These are phyloP conservation scores for Echiichthys vipera DNA, from an alignment of 2,797 vertebrate species.

Conservation along the genomic window DNA sequence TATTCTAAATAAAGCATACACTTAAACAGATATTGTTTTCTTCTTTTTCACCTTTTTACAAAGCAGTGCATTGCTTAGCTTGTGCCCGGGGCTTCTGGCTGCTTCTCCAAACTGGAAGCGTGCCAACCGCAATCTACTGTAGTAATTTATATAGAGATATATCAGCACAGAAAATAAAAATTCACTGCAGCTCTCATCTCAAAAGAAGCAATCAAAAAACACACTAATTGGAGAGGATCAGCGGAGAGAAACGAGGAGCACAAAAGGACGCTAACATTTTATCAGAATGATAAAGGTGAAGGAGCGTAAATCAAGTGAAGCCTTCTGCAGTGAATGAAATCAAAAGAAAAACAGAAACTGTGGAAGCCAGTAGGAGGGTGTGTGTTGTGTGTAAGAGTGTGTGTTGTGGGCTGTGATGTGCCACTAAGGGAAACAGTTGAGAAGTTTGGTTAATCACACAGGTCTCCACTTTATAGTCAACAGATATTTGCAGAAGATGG, in stretches of 20 bases:
- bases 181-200: background rate
- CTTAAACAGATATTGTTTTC: too few species aligned
- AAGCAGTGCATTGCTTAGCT: too few species aligned
- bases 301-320: constrained; percentile 59
- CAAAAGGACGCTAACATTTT: constrained; percentile 41
- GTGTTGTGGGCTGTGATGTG: constrained; percentile 23
- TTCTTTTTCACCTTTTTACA: too few species aligned
- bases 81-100: too few species aligned
- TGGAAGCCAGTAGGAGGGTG: constrained; percentile 35
- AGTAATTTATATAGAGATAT: background rate
- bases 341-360: constrained; percentile 56
- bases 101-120: too few species aligned
- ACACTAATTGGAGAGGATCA: constrained; percentile 42
- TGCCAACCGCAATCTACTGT: too few species aligned
- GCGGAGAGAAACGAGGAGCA: constrained; percentile 13
- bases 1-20: too few species aligned
- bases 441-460: constrained; percentile 45
- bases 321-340: constrained; percentile 56
- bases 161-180: constrained; percentile 1
- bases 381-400: constrained; percentile 12
- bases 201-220: constrained; percentile 33
- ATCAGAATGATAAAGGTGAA: constrained; percentile 60
- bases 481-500: constrained; percentile 38
- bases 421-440: constrained; percentile 48
- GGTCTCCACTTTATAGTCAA: constrained; percentile 31